These are phyloP conservation scores for Dioctria rufipes DNA, from an alignment of 2,888 invertebrate species.

Conservation along the genomic window DNA sequence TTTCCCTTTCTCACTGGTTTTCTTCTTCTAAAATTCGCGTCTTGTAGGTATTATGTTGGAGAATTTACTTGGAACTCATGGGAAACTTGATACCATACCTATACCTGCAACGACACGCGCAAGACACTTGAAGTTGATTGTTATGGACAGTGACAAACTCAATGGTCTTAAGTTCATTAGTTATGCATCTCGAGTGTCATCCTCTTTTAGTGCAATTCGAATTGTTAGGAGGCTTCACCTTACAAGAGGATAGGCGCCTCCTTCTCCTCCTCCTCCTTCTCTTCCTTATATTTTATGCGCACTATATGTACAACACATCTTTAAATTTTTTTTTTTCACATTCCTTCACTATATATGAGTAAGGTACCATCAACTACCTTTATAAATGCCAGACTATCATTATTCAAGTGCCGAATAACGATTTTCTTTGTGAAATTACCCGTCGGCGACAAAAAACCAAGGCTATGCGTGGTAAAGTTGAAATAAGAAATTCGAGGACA, in stretches of 20 bases:
- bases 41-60: neutral
- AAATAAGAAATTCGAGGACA: constrained; percentile 19
- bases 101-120: neutral
- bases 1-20: too few relatives aligned
- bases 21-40: neutral
- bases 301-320: too few relatives aligned
- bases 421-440: constrained; percentile 11
- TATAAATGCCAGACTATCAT: too few relatives aligned
- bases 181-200: constrained; percentile 53
- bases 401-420: neutral
- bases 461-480: too few relatives aligned
- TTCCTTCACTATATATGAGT: too few relatives aligned
- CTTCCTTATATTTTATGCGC: neutral
- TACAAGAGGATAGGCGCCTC: neutral
- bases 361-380: too few relatives aligned
- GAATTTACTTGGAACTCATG: constrained; percentile 4
- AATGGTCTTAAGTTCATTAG: constrained; percentile 44
- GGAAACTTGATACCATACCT: constrained; percentile 14
- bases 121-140: constrained; percentile 24
- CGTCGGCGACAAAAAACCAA: neutral
- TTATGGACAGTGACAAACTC: constrained; percentile 37
- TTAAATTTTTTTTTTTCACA: too few relatives aligned
- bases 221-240: neutral
- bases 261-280: neutral
- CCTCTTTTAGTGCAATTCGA: constrained; percentile 4